Conservation (phyloP, 2,797 vertebrate species). For the Kryptolebias ocellatus region DNA sequence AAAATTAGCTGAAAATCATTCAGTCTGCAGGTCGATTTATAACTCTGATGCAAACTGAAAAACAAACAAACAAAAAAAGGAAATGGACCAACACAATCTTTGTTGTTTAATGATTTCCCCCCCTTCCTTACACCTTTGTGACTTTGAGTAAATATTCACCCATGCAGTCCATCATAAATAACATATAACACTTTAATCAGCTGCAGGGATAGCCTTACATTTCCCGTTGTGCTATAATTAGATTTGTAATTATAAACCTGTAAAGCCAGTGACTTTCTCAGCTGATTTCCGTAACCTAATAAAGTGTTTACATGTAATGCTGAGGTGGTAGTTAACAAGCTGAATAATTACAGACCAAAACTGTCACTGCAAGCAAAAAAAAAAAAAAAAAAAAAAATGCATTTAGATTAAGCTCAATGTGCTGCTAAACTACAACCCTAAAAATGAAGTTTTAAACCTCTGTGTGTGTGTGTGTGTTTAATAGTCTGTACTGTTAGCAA, state of each 20-base stretch:
- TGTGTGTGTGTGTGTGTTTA: too few relatives aligned
- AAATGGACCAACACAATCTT: background rate
- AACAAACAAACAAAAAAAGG: too few relatives aligned
- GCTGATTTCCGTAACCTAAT: background rate
- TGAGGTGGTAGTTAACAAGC: background rate
- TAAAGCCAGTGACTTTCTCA: background rate
- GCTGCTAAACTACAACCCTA: too few relatives aligned
- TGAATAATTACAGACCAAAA: background rate
- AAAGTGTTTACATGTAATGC: background rate
- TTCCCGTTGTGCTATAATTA: background rate
- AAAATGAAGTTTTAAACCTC: too few relatives aligned
- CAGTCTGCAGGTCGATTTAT: background rate
- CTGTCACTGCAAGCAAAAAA: too few relatives aligned
- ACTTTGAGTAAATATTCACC: background rate
- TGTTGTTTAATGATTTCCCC: background rate
- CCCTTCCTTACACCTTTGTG: background rate
- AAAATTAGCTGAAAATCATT: background rate
- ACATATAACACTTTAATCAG: background rate
- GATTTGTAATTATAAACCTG: constrained; percentile 1
- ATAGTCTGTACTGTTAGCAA: too few relatives aligned
- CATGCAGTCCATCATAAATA: background rate
- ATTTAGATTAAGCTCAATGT: too few relatives aligned
- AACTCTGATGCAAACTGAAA: background rate
- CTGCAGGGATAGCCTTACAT: background rate
- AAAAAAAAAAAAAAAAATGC: too few relatives aligned